Evolutionary conservation across 2,797 vertebrate species (phyloP).

Genomic region (Sternarchorhynchus goeldii): DNA sequence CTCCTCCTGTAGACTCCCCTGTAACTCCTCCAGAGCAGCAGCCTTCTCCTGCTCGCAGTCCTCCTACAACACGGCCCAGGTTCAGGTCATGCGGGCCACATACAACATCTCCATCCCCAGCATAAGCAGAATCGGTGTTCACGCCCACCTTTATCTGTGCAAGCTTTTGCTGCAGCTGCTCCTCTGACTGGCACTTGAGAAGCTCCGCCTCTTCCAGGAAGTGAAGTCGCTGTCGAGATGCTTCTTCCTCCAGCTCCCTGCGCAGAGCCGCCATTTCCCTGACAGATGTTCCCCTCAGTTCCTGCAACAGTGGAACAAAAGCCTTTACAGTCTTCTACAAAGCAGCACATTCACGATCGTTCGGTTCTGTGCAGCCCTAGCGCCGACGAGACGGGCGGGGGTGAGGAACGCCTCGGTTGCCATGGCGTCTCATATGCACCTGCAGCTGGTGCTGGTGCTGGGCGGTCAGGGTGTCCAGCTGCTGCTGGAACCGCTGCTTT

Average conservation of each 20-base stretch:
- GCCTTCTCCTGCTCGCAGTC: conserved; percentile 77
- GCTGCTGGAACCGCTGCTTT: conserved; percentile 65
- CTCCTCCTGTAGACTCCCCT: conserved; percentile 66
- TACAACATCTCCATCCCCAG: too few relatives aligned
- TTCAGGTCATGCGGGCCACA: not conserved
- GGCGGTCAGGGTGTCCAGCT: conserved; percentile 56
- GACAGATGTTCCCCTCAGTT: conserved; percentile 66
- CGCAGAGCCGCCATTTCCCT: conserved; percentile 75
- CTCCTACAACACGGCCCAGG: conserved; percentile 65
- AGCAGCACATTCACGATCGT: not conserved
- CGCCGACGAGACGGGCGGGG: too few relatives aligned
- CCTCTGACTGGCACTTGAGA: conserved; percentile 79
- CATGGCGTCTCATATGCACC: conserved; percentile 59
- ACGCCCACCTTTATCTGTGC: conserved; percentile 77
- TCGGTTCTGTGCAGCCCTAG: too few relatives aligned
- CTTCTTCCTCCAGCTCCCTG: conserved; percentile 73
- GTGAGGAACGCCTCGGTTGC: too few relatives aligned
- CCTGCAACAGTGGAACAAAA: conserved; percentile 55
- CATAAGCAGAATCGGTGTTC: too few relatives aligned
- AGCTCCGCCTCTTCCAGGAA: conserved; percentile 82
- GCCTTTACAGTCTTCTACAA: not conserved
- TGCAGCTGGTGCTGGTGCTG: conserved; percentile 73
- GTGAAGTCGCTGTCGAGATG: conserved; percentile 74
- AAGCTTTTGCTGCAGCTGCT: conserved; percentile 76
- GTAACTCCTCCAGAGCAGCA: conserved; percentile 67